phyloP scores from a whole-genome alignment of 1,140 invertebrate species.

The Choristoneura fumiferana region DNA sequence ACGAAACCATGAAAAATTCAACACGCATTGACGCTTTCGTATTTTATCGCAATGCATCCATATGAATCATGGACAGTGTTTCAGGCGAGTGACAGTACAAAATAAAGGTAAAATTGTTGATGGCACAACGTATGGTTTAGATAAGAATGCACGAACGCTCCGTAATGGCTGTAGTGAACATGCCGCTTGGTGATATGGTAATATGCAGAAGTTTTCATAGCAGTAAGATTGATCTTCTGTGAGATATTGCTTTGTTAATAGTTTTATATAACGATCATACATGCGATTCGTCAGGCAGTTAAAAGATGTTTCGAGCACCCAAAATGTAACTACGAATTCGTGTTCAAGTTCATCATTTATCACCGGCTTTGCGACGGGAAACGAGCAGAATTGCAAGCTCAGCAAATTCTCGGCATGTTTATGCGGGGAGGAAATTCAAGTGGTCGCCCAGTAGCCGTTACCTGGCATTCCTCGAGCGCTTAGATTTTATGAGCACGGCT shows the following conservation, averaged over 20 bases:
- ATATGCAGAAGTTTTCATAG: conserved; percentile 15
- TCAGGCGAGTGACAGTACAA: conserved; percentile 36
- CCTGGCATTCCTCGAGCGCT: neutral
- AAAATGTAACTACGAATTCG: conserved; percentile 1
- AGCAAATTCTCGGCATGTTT: neutral
- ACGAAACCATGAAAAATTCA: conserved; percentile 12
- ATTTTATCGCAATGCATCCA: conserved; percentile 18
- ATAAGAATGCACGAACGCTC: conserved; percentile 41
- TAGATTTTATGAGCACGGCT: neutral
- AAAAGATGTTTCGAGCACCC: too few species aligned
- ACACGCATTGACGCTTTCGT: conserved; percentile 14
- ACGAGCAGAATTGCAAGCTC: conserved; percentile 11
- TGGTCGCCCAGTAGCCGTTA: conserved; percentile 4
- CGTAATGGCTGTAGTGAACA: conserved; percentile 36
- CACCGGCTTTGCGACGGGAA: neutral
- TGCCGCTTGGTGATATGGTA: conserved; percentile 4
- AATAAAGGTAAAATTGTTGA: conserved; percentile 42
- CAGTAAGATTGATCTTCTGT: neutral
- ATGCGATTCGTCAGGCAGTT: too few species aligned
- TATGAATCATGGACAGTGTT: conserved; percentile 25
- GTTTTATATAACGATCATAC: too few species aligned
- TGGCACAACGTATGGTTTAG: conserved; percentile 45
- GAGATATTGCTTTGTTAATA: too few species aligned
- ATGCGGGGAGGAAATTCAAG: conserved; percentile 7
- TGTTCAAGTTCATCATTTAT: conserved; percentile 13